A percentile compares a stretch with the other conserved stretches of the same genome.
Evolutionary conservation across 2,888 invertebrate genomes (phyloP).

Genomic region (Agrilus cyanescens): DNA sequence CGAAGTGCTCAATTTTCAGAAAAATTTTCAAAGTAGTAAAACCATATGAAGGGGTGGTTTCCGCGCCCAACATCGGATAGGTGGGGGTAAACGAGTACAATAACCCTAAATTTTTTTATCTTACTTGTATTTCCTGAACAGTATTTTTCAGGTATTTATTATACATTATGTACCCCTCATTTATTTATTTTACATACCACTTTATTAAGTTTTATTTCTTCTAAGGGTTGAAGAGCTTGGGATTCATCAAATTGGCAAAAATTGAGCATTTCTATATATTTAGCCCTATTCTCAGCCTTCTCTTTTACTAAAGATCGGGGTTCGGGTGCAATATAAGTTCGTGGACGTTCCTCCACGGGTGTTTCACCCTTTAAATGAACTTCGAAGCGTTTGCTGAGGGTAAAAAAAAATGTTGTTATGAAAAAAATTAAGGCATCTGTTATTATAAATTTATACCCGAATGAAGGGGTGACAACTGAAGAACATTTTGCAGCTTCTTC

Average conservation of each 20-base stretch:
- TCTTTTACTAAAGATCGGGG: slow-evolving; percentile 17
- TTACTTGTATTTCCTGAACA: no score
- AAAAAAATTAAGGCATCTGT: no score
- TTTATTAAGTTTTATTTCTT: slow-evolving; percentile 15
- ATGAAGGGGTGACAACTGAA: no score
- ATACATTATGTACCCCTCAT: neutral
- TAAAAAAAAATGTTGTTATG: neutral
- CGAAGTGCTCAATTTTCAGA: no score
- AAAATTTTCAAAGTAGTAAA: no score
- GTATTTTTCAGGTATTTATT: no score
- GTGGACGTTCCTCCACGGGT: slow-evolving; percentile 5
- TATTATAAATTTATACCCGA: no score
- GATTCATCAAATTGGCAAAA: slow-evolving; percentile 26
- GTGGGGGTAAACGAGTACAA: no score
- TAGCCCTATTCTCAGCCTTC: slow-evolving; percentile 18
- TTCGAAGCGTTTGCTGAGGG: slow-evolving; percentile 9
- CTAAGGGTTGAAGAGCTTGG: slow-evolving; percentile 22
- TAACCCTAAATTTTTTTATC: no score
- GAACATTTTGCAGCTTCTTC: no score
- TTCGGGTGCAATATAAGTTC: slow-evolving; percentile 19
- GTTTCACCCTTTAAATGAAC: slow-evolving; percentile 2
- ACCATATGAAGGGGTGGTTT: no score
- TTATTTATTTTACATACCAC: slow-evolving; percentile 4
- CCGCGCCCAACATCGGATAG: no score
- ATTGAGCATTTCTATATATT: slow-evolving; percentile 16